Conservation (phyloP, 2,113 vertebrate genomes). For the Microtus ochrogaster region DNA sequence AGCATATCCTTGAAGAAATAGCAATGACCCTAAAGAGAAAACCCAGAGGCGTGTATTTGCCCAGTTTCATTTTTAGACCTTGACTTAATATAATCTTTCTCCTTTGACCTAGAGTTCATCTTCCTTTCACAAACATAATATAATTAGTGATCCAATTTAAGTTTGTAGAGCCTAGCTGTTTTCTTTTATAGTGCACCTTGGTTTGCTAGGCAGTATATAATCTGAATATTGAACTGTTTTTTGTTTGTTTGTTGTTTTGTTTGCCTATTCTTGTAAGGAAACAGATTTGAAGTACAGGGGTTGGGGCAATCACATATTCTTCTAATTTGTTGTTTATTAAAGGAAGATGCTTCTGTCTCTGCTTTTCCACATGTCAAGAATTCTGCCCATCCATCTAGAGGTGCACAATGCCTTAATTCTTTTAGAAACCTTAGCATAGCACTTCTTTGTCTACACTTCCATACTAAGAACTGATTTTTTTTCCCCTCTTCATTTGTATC, state of each 20-base stretch:
- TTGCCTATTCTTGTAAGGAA: background rate
- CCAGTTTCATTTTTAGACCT: background rate
- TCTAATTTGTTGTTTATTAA: conserved; percentile 15
- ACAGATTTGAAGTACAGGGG: background rate
- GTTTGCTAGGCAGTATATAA: background rate
- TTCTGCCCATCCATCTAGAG: background rate
- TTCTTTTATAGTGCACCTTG: background rate
- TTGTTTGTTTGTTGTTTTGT: background rate
- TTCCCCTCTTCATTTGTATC: background rate
- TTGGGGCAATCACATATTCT: background rate
- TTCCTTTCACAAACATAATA: background rate
- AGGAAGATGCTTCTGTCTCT: background rate
- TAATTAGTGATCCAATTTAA: background rate
- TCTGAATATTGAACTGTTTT: background rate
- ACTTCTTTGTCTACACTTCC: background rate
- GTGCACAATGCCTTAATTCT: background rate
- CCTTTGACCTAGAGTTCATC: background rate
- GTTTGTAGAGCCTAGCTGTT: background rate
- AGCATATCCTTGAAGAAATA: background rate
- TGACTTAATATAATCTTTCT: background rate
- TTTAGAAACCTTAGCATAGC: conserved; percentile 1
- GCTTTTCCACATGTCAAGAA: background rate
- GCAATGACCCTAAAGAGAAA: background rate
- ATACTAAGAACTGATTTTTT: background rate
- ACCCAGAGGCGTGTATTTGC: background rate